phyloP scores from a whole-genome alignment of 2,797 vertebrate species.

The Eulemur rubriventer region DNA sequence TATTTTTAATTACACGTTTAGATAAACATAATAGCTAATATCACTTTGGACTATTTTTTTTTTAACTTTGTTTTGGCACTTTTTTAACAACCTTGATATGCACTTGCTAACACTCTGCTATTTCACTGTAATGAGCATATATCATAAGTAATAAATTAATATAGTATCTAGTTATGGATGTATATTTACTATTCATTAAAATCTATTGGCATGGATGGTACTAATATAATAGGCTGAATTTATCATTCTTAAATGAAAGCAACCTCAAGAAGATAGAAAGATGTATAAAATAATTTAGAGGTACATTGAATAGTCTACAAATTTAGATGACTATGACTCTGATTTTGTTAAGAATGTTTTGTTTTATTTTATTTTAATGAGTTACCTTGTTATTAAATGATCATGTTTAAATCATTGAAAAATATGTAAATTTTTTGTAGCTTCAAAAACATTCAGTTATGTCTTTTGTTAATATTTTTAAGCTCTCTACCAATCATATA shows the following conservation, averaged over 20 bases:
- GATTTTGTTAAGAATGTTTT: neutral
- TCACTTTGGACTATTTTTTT: neutral
- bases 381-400: neutral
- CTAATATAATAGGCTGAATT: neutral
- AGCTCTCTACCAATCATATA: neutral
- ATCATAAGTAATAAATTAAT: neutral
- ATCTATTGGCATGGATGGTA: neutral
- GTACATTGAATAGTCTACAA: neutral
- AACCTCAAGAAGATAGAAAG: neutral
- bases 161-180: neutral
- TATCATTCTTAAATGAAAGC: neutral
- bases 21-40: neutral
- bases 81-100: neutral
- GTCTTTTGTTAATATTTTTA: slow-evolving; percentile 21
- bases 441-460: neutral
- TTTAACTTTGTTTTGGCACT: neutral
- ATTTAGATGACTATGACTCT: neutral
- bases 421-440: neutral
- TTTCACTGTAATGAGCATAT: neutral
- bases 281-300: neutral
- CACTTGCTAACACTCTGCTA: neutral
- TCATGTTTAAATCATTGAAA: neutral
- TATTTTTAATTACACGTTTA: slow-evolving; percentile 19
- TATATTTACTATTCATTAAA: neutral
- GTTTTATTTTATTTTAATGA: slow-evolving; percentile 5